Evolutionary conservation across 2,888 invertebrate genomes (phyloP).

Genomic region (Leptinotarsa juncta): DNA sequence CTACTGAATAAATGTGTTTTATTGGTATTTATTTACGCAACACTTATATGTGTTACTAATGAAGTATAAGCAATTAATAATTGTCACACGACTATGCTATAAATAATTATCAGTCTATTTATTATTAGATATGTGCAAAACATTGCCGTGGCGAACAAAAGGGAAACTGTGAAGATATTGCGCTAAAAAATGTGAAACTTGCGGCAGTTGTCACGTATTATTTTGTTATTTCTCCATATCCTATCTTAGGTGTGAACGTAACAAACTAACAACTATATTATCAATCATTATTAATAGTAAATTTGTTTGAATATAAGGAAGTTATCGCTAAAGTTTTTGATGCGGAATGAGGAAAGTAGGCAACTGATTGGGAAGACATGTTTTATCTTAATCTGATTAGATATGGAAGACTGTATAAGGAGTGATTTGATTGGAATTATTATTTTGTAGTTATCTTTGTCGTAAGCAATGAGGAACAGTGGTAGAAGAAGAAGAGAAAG

Average conservation of each 20-base stretch:
- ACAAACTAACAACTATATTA: not conserved
- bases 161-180: conserved; percentile 30
- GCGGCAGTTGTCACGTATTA: conserved; percentile 27
- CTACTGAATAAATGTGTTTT: conserved; percentile 13
- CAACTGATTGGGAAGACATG: not conserved
- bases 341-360: not conserved
- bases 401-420: not conserved
- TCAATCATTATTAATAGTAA: not conserved
- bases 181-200: conserved; percentile 34
- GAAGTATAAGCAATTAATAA: conserved; percentile 34
- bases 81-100: conserved; percentile 33
- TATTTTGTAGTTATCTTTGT: not conserved
- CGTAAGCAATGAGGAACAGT: too few species aligned
- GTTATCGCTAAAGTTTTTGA: not conserved
- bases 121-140: conserved; percentile 26
- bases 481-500: too few species aligned
- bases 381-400: not conserved
- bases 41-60: conserved; percentile 21
- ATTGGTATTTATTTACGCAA: conserved; percentile 21
- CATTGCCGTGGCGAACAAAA: conserved; percentile 26
- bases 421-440: not conserved
- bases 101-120: conserved; percentile 28
- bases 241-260: conserved; percentile 6
- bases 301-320: not conserved
- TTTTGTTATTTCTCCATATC: conserved; percentile 18